phyloP scores from a whole-genome alignment of 2,888 invertebrate genomes.

The Escarpia spicata region DNA sequence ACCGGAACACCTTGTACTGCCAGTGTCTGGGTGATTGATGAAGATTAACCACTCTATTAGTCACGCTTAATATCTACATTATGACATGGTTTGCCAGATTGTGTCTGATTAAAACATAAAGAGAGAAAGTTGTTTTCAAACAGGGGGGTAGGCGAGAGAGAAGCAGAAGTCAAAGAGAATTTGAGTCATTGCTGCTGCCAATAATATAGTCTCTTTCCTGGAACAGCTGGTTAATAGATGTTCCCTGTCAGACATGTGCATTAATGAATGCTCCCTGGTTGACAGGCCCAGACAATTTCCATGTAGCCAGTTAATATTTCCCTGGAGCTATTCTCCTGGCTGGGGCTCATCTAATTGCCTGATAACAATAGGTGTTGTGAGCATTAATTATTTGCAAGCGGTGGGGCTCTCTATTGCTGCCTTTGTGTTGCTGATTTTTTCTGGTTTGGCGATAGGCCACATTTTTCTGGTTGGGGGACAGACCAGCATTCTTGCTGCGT shows the following conservation, averaged over 20 bases:
- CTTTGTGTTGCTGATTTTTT: background rate
- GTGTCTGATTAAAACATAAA: background rate
- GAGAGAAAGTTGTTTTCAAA: background rate
- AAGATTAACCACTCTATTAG: background rate
- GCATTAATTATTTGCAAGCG: background rate
- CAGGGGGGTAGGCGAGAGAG: background rate
- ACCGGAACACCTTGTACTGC: background rate
- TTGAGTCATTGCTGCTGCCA: background rate
- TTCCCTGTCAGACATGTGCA: background rate
- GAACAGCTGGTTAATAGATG: conserved; percentile 8
- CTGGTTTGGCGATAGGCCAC: background rate
- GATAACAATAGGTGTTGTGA: background rate
- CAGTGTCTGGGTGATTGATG: background rate
- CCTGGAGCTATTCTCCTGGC: background rate
- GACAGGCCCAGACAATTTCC: conserved; percentile 7
- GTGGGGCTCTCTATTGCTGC: background rate
- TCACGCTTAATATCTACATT: conserved; percentile 6
- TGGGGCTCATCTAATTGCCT: background rate
- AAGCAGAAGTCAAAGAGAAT: background rate
- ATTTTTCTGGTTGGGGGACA: no score
- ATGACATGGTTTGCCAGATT: background rate
- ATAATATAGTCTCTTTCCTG: background rate
- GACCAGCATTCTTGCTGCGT: background rate
- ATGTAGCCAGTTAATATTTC: background rate
- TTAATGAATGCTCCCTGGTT: conserved; percentile 1